phyloP scores from a whole-genome alignment of 2,797 vertebrate genomes.

The Linurgus olivaceus region DNA sequence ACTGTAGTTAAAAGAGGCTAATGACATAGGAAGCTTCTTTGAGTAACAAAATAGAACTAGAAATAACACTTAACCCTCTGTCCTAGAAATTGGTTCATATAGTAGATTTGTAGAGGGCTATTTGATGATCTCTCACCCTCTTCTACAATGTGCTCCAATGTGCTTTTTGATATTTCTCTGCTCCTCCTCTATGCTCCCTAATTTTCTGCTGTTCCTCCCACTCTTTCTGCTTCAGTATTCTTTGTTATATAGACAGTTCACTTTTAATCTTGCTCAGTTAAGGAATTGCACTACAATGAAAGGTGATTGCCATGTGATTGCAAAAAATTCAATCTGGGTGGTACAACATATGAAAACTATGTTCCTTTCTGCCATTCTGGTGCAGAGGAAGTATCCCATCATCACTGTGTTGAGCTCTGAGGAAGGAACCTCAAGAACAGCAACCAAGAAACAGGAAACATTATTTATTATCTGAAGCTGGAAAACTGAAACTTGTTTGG shows the following conservation, averaged over 20 bases:
- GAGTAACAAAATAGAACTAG: slow-evolving; percentile 44
- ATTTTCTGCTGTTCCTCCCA: slow-evolving; percentile 31
- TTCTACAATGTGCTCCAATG: slow-evolving; percentile 14
- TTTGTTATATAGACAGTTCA: slow-evolving; percentile 5
- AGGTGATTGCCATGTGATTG: not conserved
- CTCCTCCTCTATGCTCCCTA: slow-evolving; percentile 43
- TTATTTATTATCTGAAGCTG: not conserved
- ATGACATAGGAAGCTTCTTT: slow-evolving; percentile 54
- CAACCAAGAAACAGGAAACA: not conserved
- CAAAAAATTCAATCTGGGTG: not conserved
- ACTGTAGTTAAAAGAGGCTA: slow-evolving; percentile 23
- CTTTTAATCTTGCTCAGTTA: slow-evolving; percentile 57
- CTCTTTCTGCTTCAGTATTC: slow-evolving; percentile 27
- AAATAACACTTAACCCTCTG: slow-evolving; percentile 58
- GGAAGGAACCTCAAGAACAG: slow-evolving; percentile 13
- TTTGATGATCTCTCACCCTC: slow-evolving; percentile 37
- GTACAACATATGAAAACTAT: not conserved
- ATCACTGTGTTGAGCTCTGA: not conserved
- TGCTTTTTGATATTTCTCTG: slow-evolving; percentile 24
- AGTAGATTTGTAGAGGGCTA: slow-evolving; percentile 41
- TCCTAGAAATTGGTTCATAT: slow-evolving; percentile 57
- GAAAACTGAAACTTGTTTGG: not conserved
- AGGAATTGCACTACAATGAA: slow-evolving; percentile 4
- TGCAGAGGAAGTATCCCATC: not conserved
- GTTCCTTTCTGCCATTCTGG: not conserved